A percentile compares a stretch with the other conserved stretches of the same genome.
Evolutionary conservation across 2,797 vertebrate genomes (phyloP).

Genomic region (Tenualosa thibaudeaui): DNA sequence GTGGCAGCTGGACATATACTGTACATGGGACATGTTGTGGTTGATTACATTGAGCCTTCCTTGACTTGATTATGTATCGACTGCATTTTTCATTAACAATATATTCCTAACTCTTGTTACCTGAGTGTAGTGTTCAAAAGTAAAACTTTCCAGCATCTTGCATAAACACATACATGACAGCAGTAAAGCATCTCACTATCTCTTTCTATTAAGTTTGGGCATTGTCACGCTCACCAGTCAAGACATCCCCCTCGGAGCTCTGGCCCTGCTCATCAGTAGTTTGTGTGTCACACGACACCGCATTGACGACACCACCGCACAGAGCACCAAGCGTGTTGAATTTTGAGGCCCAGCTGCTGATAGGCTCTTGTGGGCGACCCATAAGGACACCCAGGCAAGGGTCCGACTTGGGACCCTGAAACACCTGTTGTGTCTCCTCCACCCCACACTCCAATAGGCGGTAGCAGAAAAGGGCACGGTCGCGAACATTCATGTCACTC

Average conservation of each 20-base stretch:
- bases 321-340: slow-evolving; percentile 88
- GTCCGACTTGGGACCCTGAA: slow-evolving; percentile 87
- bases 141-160: no score
- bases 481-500: slow-evolving; percentile 86
- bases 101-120: no score
- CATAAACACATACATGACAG: no score
- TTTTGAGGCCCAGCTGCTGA: slow-evolving; percentile 80
- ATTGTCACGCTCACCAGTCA: neutral
- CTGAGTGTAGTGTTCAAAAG: no score
- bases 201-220: no score
- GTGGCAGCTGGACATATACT: no score
- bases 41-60: no score
- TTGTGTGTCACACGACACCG: slow-evolving; percentile 58
- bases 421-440: slow-evolving; percentile 74
- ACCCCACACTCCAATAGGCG: slow-evolving; percentile 83
- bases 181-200: neutral
- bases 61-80: no score
- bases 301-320: slow-evolving; percentile 67
- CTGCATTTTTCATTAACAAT: no score
- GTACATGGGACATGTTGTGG: no score
- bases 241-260: neutral
- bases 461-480: slow-evolving; percentile 91
- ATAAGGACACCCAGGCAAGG: slow-evolving; percentile 86
- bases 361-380: slow-evolving; percentile 76
- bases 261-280: slow-evolving; percentile 45